Conservation (phyloP, 1,140 invertebrate genomes). For the Penaeus japonicus region DNA sequence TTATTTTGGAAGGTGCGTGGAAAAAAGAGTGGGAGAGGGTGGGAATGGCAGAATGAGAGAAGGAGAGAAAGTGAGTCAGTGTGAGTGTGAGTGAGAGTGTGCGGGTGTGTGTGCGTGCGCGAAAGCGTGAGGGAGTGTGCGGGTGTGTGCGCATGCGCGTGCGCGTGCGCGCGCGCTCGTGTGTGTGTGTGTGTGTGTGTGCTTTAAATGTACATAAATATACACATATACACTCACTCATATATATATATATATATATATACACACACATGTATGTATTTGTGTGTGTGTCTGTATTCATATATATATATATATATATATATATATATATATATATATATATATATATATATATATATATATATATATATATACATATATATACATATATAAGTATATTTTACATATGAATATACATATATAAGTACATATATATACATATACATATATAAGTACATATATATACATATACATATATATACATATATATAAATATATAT, state of each 20-base stretch:
- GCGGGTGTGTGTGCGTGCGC: no score
- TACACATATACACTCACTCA: no score
- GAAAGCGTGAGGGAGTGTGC: no score
- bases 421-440: neutral
- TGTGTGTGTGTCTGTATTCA: neutral
- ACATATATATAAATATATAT: neutral
- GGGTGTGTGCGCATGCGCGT: no score
- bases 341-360: neutral
- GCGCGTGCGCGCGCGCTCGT: no score
- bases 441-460: neutral
- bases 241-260: neutral
- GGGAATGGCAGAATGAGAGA: neutral
- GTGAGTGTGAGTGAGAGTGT: no score
- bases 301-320: neutral
- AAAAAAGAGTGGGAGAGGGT: neutral
- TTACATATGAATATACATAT: neutral
- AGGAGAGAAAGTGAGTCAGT: neutral
- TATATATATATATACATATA: no score
- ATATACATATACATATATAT: neutral
- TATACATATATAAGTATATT: no score
- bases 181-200: no score
- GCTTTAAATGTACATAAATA: neutral
- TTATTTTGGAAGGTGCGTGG: no score
- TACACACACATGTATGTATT: neutral
- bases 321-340: neutral